phyloP scores from a whole-genome alignment of 1,140 invertebrate genomes.

The Condylostylus longicornis region DNA sequence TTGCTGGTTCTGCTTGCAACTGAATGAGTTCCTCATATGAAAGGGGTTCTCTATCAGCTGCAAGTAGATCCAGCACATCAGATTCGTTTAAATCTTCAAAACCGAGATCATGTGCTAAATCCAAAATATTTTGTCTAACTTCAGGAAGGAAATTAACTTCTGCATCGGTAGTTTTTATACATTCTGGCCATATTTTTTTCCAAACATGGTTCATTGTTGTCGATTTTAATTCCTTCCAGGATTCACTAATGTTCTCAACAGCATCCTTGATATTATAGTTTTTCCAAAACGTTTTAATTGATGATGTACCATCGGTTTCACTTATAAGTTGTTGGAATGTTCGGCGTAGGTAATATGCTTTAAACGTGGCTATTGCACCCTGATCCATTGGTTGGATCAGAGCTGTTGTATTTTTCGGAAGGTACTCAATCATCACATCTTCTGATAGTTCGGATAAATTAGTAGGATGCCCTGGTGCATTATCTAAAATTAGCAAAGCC shows the following conservation, averaged over 20 bases:
- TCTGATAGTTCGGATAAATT: constrained; percentile 12
- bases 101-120: too few relatives aligned
- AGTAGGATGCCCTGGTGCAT: constrained; percentile 28
- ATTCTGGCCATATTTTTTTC: constrained; percentile 16
- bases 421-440: constrained; percentile 31
- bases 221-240: constrained; percentile 13
- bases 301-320: constrained; percentile 4
- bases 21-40: too few relatives aligned
- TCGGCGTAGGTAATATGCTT: constrained; percentile 22
- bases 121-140: too few relatives aligned
- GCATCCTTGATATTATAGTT: constrained; percentile 11
- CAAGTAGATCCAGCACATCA: too few relatives aligned
- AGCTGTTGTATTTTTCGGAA: constrained; percentile 27
- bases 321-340: constrained; percentile 6
- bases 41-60: too few relatives aligned
- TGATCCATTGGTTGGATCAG: constrained; percentile 34
- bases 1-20: too few relatives aligned
- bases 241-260: constrained; percentile 11
- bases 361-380: constrained; percentile 24
- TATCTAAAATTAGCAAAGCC: constrained; percentile 34
- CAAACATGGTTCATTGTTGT: constrained; percentile 13
- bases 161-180: too few relatives aligned
- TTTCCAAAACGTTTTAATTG: constrained; percentile 10
- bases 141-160: too few relatives aligned
- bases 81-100: too few relatives aligned